These are phyloP conservation scores for Portunus trituberculatus DNA, from an alignment of 1,140 invertebrate genomes.

Conservation along the genomic window DNA sequence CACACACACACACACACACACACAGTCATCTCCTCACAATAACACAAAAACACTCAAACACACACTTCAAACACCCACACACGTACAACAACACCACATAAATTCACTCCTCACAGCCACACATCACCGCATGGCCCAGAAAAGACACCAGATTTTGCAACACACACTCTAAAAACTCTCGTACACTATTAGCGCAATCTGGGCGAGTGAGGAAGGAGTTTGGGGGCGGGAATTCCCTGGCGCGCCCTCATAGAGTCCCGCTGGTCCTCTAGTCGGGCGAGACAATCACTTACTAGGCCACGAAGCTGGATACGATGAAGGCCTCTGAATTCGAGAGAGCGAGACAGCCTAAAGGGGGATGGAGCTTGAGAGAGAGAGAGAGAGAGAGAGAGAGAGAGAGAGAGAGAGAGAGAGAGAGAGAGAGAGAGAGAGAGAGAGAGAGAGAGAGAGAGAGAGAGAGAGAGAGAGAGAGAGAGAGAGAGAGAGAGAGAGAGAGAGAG, in stretches of 20 bases:
- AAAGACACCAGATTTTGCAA: no score
- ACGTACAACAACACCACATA: no score
- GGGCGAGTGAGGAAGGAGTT: neutral
- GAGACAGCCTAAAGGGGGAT: neutral
- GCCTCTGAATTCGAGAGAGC: neutral
- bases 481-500: neutral
- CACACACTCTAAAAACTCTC: no score
- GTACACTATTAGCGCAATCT: neutral
- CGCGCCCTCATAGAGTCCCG: neutral
- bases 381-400: conserved; percentile 9
- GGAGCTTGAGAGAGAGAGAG: neutral
- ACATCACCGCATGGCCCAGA: no score
- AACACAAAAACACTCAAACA: no score
- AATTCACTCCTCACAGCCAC: no score
- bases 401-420: neutral
- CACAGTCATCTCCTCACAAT: no score
- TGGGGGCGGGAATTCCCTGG: neutral
- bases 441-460: neutral
- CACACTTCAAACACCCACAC: no score
- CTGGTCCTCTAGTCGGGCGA: neutral
- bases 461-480: neutral
- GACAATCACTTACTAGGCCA: neutral
- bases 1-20: no score
- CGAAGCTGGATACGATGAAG: neutral
- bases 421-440: neutral